These are phyloP conservation scores for Chrysemys picta DNA, from an alignment of 2,113 vertebrate species.

Conservation along the genomic window DNA sequence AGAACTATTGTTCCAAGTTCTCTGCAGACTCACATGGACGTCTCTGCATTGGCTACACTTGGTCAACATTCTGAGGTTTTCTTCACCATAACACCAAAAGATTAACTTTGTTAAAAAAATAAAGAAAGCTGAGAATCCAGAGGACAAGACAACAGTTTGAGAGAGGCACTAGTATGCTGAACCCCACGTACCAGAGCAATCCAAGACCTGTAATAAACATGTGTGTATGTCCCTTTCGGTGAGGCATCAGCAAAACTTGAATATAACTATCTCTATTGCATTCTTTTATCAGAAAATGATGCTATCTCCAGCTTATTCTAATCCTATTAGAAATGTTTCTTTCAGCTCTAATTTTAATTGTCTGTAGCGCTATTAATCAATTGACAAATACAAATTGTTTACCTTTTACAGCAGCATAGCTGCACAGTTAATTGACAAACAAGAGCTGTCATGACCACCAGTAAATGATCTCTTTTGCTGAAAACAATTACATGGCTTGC, in stretches of 20 bases:
- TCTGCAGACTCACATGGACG: not conserved
- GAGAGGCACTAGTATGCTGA: constrained; percentile 32
- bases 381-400: constrained; percentile 19
- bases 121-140: constrained; percentile 29
- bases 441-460: not conserved
- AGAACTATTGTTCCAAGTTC: not conserved
- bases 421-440: not conserved
- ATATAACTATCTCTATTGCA: constrained; percentile 21
- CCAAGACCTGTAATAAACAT: constrained; percentile 60
- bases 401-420: not conserved
- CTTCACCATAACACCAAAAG: not conserved
- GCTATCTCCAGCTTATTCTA: not conserved
- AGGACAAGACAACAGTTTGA: constrained; percentile 50
- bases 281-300: not conserved
- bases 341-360: constrained; percentile 29
- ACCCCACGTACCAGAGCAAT: constrained; percentile 50
- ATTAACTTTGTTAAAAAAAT: not conserved
- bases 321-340: not conserved
- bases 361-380: not conserved
- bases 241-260: constrained; percentile 42
- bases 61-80: not conserved
- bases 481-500: not conserved
- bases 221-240: constrained; percentile 38
- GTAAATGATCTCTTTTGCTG: not conserved
- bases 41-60: not conserved